phyloP scores from a whole-genome alignment of 2,797 vertebrate genomes.

The Heliangelus exortis region DNA sequence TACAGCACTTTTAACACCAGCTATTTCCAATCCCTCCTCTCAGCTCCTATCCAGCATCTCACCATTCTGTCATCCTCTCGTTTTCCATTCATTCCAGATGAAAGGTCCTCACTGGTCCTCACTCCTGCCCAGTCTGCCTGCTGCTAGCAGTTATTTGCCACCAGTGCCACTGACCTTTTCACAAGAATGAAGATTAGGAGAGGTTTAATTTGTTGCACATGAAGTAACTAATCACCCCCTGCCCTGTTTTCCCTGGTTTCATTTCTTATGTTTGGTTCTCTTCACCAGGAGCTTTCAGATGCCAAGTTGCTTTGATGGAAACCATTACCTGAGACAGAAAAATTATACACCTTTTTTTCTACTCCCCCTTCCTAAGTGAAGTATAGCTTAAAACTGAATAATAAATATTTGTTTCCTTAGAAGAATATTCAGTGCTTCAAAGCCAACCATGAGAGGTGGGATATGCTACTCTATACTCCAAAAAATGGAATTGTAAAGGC shows the following conservation, averaged over 20 bases:
- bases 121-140: neutral
- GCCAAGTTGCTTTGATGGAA: slow-evolving; percentile 17
- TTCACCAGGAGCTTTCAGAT: neutral
- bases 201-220: slow-evolving; percentile 40
- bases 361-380: neutral
- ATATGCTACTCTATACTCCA: neutral
- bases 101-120: neutral
- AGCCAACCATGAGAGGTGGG: neutral
- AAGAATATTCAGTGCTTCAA: neutral
- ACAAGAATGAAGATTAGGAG: neutral
- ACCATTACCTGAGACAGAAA: slow-evolving; percentile 8
- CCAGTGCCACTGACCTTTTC: neutral
- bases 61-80: neutral
- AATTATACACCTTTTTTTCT: neutral
- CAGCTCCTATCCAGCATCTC: neutral
- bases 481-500: neutral
- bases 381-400: neutral
- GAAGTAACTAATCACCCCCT: neutral
- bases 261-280: slow-evolving; percentile 3
- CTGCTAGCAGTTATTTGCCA: neutral
- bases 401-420: neutral
- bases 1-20: neutral
- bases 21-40: neutral
- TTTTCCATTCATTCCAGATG: neutral
- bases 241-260: neutral